phyloP scores from a whole-genome alignment of 1,140 invertebrate species.

The Heliconius himera region DNA sequence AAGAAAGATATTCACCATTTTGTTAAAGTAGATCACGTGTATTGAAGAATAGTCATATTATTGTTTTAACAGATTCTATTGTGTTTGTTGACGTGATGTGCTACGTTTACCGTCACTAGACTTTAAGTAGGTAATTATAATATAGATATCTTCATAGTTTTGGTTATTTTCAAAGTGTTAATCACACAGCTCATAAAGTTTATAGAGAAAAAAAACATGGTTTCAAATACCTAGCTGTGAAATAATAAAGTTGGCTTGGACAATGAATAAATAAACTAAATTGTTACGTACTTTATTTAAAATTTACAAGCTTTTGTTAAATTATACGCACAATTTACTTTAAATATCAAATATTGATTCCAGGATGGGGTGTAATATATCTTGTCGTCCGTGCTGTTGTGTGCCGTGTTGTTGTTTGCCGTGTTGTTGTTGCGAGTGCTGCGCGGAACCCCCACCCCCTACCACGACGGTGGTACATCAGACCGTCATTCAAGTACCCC shows the following conservation, averaged over 20 bases:
- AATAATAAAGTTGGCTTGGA: neutral
- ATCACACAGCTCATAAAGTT: neutral
- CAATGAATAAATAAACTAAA: neutral
- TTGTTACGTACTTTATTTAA: neutral
- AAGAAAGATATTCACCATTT: neutral
- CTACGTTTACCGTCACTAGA: neutral
- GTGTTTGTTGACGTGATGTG: neutral
- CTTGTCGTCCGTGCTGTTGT: conserved; percentile 70
- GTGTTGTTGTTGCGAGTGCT: conserved; percentile 57
- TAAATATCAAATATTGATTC: conserved; percentile 32
- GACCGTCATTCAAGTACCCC: conserved; percentile 47
- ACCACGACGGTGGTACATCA: conserved; percentile 51
- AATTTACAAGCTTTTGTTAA: neutral
- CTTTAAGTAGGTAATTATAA: neutral
- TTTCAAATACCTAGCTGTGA: neutral
- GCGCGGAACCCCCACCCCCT: conserved; percentile 48
- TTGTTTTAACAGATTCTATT: neutral
- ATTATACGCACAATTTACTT: neutral
- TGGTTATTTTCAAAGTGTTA: neutral
- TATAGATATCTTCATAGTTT: neutral
- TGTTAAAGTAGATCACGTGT: conserved; percentile 3
- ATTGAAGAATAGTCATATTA: neutral
- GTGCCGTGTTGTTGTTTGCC: conserved; percentile 60
- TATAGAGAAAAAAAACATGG: neutral
- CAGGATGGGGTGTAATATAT: conserved; percentile 76